A percentile compares a stretch with the other conserved stretches of the same genome.
Conservation (phyloP, 64 coral and sea anemone species). For the Porites lutea region DNA sequence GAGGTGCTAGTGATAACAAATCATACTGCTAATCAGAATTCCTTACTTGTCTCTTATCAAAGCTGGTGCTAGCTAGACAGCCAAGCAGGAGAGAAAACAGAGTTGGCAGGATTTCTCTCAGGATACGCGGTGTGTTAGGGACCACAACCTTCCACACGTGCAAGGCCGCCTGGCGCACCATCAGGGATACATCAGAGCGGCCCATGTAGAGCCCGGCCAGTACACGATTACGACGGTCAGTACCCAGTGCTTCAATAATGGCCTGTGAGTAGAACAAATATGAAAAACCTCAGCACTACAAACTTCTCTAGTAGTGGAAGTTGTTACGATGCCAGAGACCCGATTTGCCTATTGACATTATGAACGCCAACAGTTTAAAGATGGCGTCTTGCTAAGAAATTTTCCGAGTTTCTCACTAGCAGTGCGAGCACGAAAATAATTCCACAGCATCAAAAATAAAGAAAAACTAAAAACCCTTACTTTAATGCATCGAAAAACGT, state of each 20-base stretch:
- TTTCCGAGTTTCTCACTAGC: no score
- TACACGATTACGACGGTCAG: slow-evolving; percentile 95
- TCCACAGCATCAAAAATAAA: no score
- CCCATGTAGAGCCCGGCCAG: slow-evolving; percentile 98
- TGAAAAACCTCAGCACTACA: not conserved
- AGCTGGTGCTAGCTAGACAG: slow-evolving; percentile 95
- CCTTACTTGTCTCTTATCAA: slow-evolving; percentile 95
- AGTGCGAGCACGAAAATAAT: no score
- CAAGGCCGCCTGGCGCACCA: slow-evolving; percentile 94
- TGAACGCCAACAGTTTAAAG: no score
- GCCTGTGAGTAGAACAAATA: slow-evolving; percentile 46
- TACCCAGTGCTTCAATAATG: slow-evolving; percentile 87
- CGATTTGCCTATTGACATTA: no score
- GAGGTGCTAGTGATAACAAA: no score
- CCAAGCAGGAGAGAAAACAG: slow-evolving; percentile 96
- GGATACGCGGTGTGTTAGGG: slow-evolving; percentile 93
- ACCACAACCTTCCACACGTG: slow-evolving; percentile 99
- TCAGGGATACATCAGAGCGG: slow-evolving; percentile 96
- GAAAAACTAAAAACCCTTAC: no score
- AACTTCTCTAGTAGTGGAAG: no score
- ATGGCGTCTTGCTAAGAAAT: no score
- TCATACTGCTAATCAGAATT: no score
- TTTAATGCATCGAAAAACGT: no score
- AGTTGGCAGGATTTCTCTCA: slow-evolving; percentile 93
- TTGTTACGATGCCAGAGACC: no score